phyloP scores from a whole-genome alignment of 1,140 invertebrate genomes.

The Drosophila sucinea region DNA sequence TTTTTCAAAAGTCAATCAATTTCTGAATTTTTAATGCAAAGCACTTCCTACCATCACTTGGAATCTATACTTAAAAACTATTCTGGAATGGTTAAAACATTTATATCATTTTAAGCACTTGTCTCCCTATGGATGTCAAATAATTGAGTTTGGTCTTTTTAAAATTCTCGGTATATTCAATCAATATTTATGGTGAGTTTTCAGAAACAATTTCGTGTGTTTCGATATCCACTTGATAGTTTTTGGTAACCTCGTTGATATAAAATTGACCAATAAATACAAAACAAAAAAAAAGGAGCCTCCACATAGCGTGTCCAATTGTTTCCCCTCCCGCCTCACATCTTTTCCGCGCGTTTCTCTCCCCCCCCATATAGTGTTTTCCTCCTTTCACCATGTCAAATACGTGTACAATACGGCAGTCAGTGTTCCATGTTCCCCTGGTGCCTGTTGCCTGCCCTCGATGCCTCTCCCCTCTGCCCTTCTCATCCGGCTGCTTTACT shows the following conservation, averaged over 20 bases:
- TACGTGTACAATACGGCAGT: conserved; percentile 7
- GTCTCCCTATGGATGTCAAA: too few species aligned
- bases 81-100: too few species aligned
- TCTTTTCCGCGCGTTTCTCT: not conserved
- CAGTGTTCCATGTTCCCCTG: not conserved
- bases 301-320: conserved; percentile 40
- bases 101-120: too few species aligned
- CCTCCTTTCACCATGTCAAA: conserved; percentile 5
- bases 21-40: too few species aligned
- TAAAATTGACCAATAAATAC: conserved; percentile 5
- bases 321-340: not conserved
- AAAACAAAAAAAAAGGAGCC: conserved; percentile 23
- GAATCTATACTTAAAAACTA: too few species aligned
- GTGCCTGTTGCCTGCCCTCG: too few species aligned
- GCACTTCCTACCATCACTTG: too few species aligned
- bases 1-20: too few species aligned
- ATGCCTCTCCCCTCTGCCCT: not conserved
- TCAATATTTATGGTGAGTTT: not conserved
- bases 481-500: not conserved
- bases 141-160: too few species aligned
- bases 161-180: not conserved
- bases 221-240: not conserved
- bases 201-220: not conserved
- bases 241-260: not conserved
- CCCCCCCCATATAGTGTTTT: not conserved